Conservation (phyloP, 1,140 invertebrate genomes). For the Agrilus planipennis region DNA sequence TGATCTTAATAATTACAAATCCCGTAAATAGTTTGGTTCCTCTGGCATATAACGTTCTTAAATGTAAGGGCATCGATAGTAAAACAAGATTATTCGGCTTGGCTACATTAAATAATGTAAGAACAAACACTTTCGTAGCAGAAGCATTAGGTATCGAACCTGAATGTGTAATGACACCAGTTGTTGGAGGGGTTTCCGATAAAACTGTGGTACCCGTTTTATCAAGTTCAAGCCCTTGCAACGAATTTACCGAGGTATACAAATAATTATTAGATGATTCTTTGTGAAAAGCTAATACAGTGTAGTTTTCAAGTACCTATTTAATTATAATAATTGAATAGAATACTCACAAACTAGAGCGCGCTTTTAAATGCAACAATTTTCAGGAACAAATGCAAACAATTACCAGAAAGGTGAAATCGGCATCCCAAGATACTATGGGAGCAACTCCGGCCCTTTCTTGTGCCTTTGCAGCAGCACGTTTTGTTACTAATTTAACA, state of each 20-base stretch:
- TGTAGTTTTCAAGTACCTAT: background rate
- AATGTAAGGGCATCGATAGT: slow-evolving; percentile 49
- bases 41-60: slow-evolving; percentile 42
- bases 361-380: too few species aligned
- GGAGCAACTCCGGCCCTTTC: slow-evolving; percentile 34
- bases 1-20: slow-evolving; percentile 43
- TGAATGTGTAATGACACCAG: slow-evolving; percentile 57
- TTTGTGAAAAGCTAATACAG: background rate
- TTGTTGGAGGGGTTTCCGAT: slow-evolving; percentile 71
- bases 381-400: slow-evolving; percentile 29
- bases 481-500: slow-evolving; percentile 40
- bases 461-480: slow-evolving; percentile 39
- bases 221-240: slow-evolving; percentile 51
- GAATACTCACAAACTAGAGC: background rate
- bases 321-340: background rate
- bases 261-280: background rate
- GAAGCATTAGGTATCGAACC: slow-evolving; percentile 45
- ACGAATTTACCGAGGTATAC: slow-evolving; percentile 32
- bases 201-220: slow-evolving; percentile 71
- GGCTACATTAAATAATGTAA: slow-evolving; percentile 61
- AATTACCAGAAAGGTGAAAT: slow-evolving; percentile 28
- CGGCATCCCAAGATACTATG: slow-evolving; percentile 19
- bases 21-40: slow-evolving; percentile 48
- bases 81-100: slow-evolving; percentile 64
- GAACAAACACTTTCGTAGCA: slow-evolving; percentile 60